phyloP scores from a whole-genome alignment of 2,113 vertebrate species.

The Macquaria ambigua region DNA sequence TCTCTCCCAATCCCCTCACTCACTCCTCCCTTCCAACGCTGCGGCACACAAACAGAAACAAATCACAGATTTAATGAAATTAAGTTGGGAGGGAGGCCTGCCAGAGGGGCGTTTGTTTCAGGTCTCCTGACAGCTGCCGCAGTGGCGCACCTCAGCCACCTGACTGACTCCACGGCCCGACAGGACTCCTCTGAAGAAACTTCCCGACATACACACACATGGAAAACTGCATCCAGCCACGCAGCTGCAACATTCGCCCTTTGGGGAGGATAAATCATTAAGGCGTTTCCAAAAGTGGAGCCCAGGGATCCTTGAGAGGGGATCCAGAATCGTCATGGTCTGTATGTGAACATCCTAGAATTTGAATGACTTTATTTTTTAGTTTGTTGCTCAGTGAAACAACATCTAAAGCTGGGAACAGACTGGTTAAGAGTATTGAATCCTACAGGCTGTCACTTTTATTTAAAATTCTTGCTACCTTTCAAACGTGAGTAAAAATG shows the following conservation, averaged over 20 bases:
- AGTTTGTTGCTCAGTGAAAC: constrained; percentile 14
- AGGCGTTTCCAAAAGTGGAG: constrained; percentile 29
- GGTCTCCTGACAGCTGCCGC: constrained; percentile 68
- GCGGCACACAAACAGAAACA: constrained; percentile 81
- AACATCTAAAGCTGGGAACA: background rate
- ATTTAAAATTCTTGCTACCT: background rate
- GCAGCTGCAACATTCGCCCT: constrained; percentile 15
- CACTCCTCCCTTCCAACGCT: constrained; percentile 41
- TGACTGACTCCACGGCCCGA: constrained; percentile 23
- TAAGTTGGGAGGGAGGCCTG: constrained; percentile 50
- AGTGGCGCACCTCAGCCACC: constrained; percentile 61
- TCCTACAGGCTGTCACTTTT: background rate
- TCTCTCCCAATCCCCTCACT: constrained; percentile 18
- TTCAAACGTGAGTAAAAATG: background rate
- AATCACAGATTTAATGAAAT: constrained; percentile 80
- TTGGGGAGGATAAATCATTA: constrained; percentile 49
- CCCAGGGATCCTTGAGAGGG: background rate
- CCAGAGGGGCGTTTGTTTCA: constrained; percentile 51
- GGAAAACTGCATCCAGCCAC: constrained; percentile 31
- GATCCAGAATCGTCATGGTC: constrained; percentile 13
- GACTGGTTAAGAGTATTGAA: background rate
- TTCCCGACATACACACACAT: constrained; percentile 2
- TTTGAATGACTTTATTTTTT: constrained; percentile 6
- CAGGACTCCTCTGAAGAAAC: constrained; percentile 24
- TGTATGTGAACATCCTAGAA: background rate